A percentile compares a stretch with the other conserved stretches of the same genome.
phyloP scores from a whole-genome alignment of 2,113 vertebrate genomes.

The Ophthalmolycus amberensis region DNA sequence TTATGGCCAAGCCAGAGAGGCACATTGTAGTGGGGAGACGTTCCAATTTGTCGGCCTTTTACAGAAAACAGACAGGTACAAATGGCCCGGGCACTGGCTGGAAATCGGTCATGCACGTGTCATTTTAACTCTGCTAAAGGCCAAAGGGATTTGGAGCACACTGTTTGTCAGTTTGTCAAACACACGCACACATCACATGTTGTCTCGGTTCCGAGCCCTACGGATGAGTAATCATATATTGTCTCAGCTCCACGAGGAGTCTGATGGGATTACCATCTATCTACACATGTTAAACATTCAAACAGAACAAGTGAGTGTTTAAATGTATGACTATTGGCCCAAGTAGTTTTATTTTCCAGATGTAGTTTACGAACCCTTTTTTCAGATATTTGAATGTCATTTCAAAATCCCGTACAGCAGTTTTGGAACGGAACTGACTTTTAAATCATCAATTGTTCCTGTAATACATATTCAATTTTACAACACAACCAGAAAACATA shows the following conservation, averaged over 20 bases:
- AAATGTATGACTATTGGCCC: constrained; percentile 13
- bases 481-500: not conserved
- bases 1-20: constrained; percentile 80
- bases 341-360: constrained; percentile 30
- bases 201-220: constrained; percentile 26
- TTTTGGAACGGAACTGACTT: constrained; percentile 7
- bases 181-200: constrained; percentile 38
- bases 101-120: constrained; percentile 65
- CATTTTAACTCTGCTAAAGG: constrained; percentile 40
- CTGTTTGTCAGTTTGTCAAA: constrained; percentile 2
- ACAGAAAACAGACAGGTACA: constrained; percentile 76
- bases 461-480: constrained; percentile 13
- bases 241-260: constrained; percentile 28
- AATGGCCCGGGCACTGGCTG: constrained; percentile 58
- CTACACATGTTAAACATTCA: constrained; percentile 54
- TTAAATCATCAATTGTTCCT: constrained; percentile 32
- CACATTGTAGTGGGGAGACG: constrained; percentile 60
- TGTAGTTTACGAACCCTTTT: constrained; percentile 11
- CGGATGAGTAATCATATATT: constrained; percentile 41
- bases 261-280: constrained; percentile 37
- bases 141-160: constrained; percentile 35
- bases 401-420: not conserved
- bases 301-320: constrained; percentile 12
- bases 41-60: constrained; percentile 76
- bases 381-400: constrained; percentile 14